A percentile compares a stretch with the other conserved stretches of the same genome.
Evolutionary conservation across 2,113 vertebrate genomes (phyloP).

Genomic region (Aplodontia rufa): DNA sequence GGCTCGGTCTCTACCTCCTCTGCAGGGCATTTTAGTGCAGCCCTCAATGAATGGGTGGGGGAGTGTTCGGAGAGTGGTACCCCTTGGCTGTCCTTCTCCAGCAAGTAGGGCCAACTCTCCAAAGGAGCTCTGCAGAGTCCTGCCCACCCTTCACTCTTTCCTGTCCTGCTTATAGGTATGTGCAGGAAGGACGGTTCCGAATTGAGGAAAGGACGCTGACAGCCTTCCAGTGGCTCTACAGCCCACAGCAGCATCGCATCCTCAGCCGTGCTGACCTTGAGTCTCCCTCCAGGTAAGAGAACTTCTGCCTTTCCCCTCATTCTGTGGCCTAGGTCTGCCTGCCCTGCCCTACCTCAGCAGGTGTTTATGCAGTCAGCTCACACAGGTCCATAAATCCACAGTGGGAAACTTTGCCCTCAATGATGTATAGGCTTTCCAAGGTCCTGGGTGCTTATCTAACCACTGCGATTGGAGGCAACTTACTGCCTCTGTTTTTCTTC

Average conservation of each 20-base stretch:
- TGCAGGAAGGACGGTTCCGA: constrained; percentile 85
- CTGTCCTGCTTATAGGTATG: constrained; percentile 82
- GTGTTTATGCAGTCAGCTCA: not conserved
- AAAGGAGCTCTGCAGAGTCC: not conserved
- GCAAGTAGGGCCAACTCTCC: not conserved
- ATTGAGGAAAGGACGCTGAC: constrained; percentile 87
- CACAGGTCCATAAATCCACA: not conserved
- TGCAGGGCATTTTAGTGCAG: not conserved
- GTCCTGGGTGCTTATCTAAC: not conserved
- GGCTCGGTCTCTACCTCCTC: not conserved
- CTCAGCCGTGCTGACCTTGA: constrained; percentile 82
- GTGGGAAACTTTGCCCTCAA: not conserved
- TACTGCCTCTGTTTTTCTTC: not conserved
- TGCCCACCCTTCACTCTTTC: not conserved
- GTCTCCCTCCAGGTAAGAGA: constrained; percentile 82
- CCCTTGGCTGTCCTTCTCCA: not conserved
- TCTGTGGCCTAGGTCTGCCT: not conserved
- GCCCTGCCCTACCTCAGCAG: accelerated
- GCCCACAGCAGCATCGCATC: constrained; percentile 85
- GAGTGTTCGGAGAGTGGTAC: not conserved
- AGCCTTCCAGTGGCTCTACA: constrained; percentile 88
- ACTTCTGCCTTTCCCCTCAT: not conserved
- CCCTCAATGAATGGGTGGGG: not conserved
- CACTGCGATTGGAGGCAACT: not conserved
- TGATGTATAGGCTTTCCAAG: not conserved